These are phyloP conservation scores for Drosophila pseudotalamancana DNA, from an alignment of 2,888 invertebrate species.

Conservation along the genomic window DNA sequence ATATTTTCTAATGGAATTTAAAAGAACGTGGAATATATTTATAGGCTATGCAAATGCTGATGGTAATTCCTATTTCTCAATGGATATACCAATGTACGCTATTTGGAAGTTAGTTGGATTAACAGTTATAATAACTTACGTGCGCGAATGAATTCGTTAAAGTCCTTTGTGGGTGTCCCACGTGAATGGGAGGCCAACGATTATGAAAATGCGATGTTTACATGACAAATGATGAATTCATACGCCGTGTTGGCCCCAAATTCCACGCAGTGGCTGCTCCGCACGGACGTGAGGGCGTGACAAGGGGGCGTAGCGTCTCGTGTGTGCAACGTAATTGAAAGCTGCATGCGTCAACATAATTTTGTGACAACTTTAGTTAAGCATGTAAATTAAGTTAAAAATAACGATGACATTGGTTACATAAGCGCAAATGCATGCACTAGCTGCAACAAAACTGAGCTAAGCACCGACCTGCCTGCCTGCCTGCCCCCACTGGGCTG, in stretches of 20 bases:
- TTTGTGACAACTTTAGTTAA: conserved; percentile 80
- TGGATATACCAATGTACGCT: too few species aligned
- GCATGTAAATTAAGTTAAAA: conserved; percentile 80
- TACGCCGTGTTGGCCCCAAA: conserved; percentile 57
- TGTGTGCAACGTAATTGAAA: conserved; percentile 72
- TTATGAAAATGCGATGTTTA: conserved; percentile 71
- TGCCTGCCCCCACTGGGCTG: conserved; percentile 5
- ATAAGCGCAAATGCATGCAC: conserved; percentile 67
- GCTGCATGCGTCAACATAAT: conserved; percentile 80
- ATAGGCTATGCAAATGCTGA: too few species aligned
- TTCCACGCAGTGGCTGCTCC: too few species aligned
- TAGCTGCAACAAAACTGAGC: conserved; percentile 31
- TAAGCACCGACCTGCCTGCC: conserved; percentile 1
- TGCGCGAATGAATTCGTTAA: not conserved
- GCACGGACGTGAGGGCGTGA: conserved; percentile 30
- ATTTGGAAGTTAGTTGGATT: too few species aligned
- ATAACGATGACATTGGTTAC: conserved; percentile 80
- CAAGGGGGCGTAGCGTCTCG: conserved; percentile 30
- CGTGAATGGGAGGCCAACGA: conserved; percentile 44
- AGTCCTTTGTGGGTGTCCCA: conserved; percentile 14
- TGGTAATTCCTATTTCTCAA: too few species aligned
- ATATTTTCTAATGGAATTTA: too few species aligned
- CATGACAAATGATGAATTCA: conserved; percentile 66
- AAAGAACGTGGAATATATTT: too few species aligned
- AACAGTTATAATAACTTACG: too few species aligned